These are phyloP conservation scores for Seira musarum DNA, from an alignment of 2,888 invertebrate genomes.

Conservation along the genomic window DNA sequence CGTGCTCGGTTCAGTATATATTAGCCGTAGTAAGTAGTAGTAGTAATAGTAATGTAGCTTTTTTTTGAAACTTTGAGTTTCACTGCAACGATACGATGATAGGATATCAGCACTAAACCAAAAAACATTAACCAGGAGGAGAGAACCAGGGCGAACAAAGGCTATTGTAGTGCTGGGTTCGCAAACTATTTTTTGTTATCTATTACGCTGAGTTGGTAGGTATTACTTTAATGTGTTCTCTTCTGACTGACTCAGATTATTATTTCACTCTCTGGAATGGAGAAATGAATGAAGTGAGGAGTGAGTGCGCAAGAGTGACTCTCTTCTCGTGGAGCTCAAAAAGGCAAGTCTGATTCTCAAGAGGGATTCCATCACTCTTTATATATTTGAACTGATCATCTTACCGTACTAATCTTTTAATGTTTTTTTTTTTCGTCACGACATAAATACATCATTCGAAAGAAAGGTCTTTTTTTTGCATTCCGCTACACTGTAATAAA, in stretches of 20 bases:
- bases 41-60: too few relatives aligned
- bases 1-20: too few relatives aligned
- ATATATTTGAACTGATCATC: constrained; percentile 22
- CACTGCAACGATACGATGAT: background rate
- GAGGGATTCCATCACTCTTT: constrained; percentile 10
- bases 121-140: background rate
- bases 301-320: background rate
- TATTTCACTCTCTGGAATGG: background rate
- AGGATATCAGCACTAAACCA: background rate
- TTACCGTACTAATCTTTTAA: background rate
- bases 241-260: background rate
- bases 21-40: too few relatives aligned
- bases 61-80: background rate
- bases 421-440: background rate
- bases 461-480: background rate
- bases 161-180: background rate
- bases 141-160: background rate
- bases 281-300: constrained; percentile 3
- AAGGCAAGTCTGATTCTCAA: constrained; percentile 19
- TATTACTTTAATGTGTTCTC: too few relatives aligned
- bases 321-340: constrained; percentile 30
- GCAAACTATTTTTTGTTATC: too few relatives aligned
- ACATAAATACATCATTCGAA: background rate
- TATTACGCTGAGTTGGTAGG: too few relatives aligned
- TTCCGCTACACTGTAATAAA: background rate